Percentiles rank a stretch among this genome's conserved stretches.
phyloP scores from a whole-genome alignment of 2,888 invertebrate genomes.

The Pediacus dermestoides region DNA sequence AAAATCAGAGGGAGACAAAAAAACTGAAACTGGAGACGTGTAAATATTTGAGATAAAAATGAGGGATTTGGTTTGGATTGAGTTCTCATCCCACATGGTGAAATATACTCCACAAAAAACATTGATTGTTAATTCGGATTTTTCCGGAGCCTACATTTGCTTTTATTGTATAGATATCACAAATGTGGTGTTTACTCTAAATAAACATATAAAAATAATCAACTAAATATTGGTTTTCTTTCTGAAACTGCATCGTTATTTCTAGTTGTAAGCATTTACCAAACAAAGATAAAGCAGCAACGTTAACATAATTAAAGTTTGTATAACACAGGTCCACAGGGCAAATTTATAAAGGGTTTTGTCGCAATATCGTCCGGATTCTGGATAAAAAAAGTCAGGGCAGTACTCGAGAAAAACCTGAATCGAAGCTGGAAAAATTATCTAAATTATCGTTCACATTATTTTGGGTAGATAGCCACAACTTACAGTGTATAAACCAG shows the following conservation, averaged over 20 bases:
- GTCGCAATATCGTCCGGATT: conserved; percentile 16
- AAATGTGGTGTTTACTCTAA: too few relatives aligned
- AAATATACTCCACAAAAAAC: too few relatives aligned
- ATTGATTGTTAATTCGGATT: not conserved
- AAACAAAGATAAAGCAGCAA: not conserved
- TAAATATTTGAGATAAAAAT: too few relatives aligned
- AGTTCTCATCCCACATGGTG: too few relatives aligned
- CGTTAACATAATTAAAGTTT: not conserved
- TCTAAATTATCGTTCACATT: not conserved
- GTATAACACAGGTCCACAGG: conserved; percentile 14
- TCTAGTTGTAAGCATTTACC: not conserved
- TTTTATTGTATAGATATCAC: too few relatives aligned
- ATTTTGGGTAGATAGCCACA: conserved; percentile 3
- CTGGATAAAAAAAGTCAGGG: conserved; percentile 5
- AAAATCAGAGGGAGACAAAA: too few relatives aligned
- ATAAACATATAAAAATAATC: too few relatives aligned
- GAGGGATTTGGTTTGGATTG: too few relatives aligned
- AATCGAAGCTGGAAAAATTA: conserved; percentile 2
- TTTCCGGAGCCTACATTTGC: not conserved
- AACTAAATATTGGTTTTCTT: too few relatives aligned
- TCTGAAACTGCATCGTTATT: too few relatives aligned
- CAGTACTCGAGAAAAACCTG: conserved; percentile 1
- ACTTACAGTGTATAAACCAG: too few relatives aligned
- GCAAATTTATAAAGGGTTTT: conserved; percentile 19
- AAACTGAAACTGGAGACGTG: not conserved